Evolutionary conservation across 1,140 invertebrate species (phyloP), one percentile per base, ranked within the genome.

Genomic region (Kradibia gibbosae): DNA sequence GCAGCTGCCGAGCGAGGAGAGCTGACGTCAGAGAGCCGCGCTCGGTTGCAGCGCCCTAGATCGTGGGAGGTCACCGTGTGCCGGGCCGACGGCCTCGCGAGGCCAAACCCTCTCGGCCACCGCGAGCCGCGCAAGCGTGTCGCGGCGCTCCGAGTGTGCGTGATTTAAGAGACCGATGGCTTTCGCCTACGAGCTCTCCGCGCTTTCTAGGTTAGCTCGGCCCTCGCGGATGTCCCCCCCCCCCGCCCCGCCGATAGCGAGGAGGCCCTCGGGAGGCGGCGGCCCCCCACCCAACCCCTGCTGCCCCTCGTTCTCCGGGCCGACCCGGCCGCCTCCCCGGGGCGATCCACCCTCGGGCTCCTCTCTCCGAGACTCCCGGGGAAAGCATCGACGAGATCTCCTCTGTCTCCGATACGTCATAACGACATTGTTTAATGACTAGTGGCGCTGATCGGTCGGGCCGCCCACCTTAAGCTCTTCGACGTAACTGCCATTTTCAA

Each of bases 21-120:
- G 57, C 60, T 91, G 91, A 91, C 91, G 91, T 91, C 90, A 91
- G 87, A 90, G 67, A 62, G 71, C 55, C 28, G 53, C 7, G 87
- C 88, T 88, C 87, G 85, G 90, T 91, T 90, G 90, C 90, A 91
- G 90, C 90, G 91, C 90, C 91, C 91, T 90, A 91, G 90, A 91
- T 91, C 83, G 90, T 87, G 88, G 89, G 90, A 91, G 91, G 90
- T 91, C 90, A 91, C 88, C 86, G 88, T 89, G 88, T 88, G 86
- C 89, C 89, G 86, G 90, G 91, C 90, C 90, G 90, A 91, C 87
- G 91, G 89, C 90, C 91, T 87, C 86, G 81, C 91, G 91, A 91
- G 91, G 91, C 90, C 91, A 88, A 90, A 91, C 90, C 89, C 90
- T 88, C 88, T 86, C 86, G 87, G 86, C n/a, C n/a, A 87, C 85